phyloP scores from a whole-genome alignment of 2,888 invertebrate genomes.

The Spodoptera exigua region DNA sequence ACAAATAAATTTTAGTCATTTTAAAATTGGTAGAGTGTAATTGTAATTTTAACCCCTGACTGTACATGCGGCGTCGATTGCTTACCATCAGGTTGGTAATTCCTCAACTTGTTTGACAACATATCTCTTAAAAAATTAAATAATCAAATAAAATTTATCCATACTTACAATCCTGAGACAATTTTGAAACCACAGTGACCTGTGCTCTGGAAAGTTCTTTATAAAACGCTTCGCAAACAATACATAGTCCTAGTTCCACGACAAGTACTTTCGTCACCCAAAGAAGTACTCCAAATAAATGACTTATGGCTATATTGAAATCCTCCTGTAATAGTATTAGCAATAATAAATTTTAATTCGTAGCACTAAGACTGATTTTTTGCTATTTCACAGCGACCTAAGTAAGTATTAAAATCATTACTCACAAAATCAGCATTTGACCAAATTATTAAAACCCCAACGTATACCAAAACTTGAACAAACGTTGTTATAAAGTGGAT shows the following conservation, averaged over 20 bases:
- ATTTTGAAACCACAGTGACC: constrained; percentile 19
- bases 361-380: too few relatives aligned
- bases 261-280: constrained; percentile 34
- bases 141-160: not conserved
- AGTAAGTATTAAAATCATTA: too few relatives aligned
- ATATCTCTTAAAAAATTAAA: not conserved
- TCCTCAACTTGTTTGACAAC: too few relatives aligned
- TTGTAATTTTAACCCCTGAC: too few relatives aligned
- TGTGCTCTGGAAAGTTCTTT: constrained; percentile 24
- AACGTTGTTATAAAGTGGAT: constrained; percentile 43
- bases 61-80: too few relatives aligned
- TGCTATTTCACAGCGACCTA: too few relatives aligned
- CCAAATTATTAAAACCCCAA: constrained; percentile 38
- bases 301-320: constrained; percentile 2
- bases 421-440: constrained; percentile 27
- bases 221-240: constrained; percentile 37
- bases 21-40: too few relatives aligned
- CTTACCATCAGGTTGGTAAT: too few relatives aligned
- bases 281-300: constrained; percentile 27
- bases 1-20: too few relatives aligned
- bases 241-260: constrained; percentile 33
- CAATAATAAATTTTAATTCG: too few relatives aligned
- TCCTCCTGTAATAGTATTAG: constrained; percentile 21
- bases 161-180: constrained; percentile 41
- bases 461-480: constrained; percentile 30